phyloP scores from a whole-genome alignment of 2,113 vertebrate genomes.

The Elephantulus edwardii region DNA sequence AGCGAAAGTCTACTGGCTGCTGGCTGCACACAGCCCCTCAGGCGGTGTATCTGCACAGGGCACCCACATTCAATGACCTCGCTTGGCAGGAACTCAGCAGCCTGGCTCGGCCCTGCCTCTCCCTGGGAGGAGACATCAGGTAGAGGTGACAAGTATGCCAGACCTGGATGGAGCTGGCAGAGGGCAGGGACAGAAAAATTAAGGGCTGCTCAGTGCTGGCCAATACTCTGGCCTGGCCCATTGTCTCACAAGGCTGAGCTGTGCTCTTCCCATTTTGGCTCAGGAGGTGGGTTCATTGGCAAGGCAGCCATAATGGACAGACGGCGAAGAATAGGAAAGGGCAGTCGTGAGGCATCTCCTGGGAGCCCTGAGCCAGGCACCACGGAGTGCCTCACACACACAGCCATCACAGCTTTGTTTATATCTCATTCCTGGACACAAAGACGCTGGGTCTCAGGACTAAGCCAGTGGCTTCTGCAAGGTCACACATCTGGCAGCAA shows the following conservation, averaged over 20 bases:
- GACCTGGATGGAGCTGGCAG: background rate
- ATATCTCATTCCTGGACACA: background rate
- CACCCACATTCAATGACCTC: background rate
- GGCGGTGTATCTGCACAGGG: background rate
- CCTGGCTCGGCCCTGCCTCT: background rate
- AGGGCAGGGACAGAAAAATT: background rate
- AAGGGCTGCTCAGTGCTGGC: background rate
- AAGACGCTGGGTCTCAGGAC: background rate
- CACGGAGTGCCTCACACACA: background rate
- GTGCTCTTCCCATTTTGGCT: background rate
- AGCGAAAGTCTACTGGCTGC: background rate
- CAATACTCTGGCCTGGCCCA: background rate
- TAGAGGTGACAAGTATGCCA: background rate
- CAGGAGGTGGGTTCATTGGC: background rate
- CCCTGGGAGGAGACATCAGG: background rate
- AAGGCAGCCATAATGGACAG: too few relatives aligned
- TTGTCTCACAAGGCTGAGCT: background rate
- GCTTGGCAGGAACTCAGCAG: background rate
- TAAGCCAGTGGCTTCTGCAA: background rate
- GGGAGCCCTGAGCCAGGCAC: background rate
- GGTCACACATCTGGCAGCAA: background rate
- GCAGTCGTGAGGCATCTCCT: background rate
- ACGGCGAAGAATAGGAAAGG: background rate
- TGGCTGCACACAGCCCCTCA: accelerated
- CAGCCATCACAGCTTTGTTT: background rate